Evolutionary conservation across 2,113 vertebrate species (phyloP), one percentile per base, ranked within the genome.

Genomic region (Rissa tridactyla): DNA sequence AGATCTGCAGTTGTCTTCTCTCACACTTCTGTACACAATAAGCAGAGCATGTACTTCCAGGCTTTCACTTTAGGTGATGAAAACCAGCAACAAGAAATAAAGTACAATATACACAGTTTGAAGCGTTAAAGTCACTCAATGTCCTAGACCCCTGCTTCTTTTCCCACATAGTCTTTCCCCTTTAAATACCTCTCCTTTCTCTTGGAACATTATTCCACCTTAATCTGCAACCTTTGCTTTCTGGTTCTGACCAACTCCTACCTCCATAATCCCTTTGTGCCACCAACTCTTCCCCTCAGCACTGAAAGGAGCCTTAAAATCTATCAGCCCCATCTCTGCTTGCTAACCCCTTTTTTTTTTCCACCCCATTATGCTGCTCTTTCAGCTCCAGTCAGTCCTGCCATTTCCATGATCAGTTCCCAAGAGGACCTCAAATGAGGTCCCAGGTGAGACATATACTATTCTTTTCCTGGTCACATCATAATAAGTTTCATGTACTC

Each of bases 401-500:
- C n/a, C 60, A 77, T 94, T 88, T 76, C 78, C 91, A 75, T 54
- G 86, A 91, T 85, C 95, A 77, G 64, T n/a, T 91, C 89, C 84
- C 79, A 92, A 82, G 87, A 92, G 58, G 73, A 92, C 49, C 78
- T 95, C 83, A 89, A 94, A 97, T 92, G 92, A 97, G 75, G 87
- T 91, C 84, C 91, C 86, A 91, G 44, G 84, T 92, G 81, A 92
- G 91, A 89, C 30, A 70, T 3, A 42, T 9, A 70, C 92, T 71
- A 62, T 95, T 94, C 89, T 92, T 95, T 92, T 68, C 91, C 60
- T 47, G 71, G 84, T 81, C 91, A 85, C 55, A 92, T 93, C 92
- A 92, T 91, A 95, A 91, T 94, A 95, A 93, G 71, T 95, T 95
- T 91, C 85, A 86, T 89, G 70, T 88, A 82, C 51, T 91, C 84